Evolutionary conservation across 2,797 vertebrate genomes (phyloP), one percentile per base, ranked within the genome.

Genomic region (Ataeniobius toweri): DNA sequence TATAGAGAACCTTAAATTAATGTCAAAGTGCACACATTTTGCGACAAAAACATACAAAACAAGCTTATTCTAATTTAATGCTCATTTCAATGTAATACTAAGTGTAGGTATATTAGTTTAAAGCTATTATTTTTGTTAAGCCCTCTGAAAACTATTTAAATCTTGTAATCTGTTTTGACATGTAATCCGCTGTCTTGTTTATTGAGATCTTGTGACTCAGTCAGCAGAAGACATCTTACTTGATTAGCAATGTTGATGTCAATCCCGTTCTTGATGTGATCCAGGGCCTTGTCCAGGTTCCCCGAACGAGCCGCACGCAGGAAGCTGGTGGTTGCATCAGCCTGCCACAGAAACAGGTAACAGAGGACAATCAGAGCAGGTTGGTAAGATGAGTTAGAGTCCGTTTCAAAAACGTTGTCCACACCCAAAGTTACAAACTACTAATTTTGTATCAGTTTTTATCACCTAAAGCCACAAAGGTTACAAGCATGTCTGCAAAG

Each of bases 251-350:
- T 96, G 94, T 99, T 99, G 93, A 99, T 98, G 92, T 97, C 91
- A 81, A 99, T 96, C 82, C 98, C 96, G 77, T 98, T 99, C 94
- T 97, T 97, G 89, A 99, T 95, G 92, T 98, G 97, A 86, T 99
- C 98, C 90, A 98, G 93, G 77, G 97, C 97, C 92, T 98, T 99
- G 93, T 99, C 98, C 95, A 99, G 94, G 92, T 99, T 99, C 59
- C 98, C 98, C 0, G 98, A 98, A 83, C 98, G 96, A 28, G 97
- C 97, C 13, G 98, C 98, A 74, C 97, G 96, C 89, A 99, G 94
- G 84, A 99, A 99, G 90, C 98, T 99, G 93, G 97, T 98, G 26
- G 96, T 88, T 86, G 98, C 93, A 88, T 99, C 98, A 0, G 98
- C 97, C 98, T 99, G 92, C 39, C 59, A 59, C 0, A 9, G 77